These are phyloP conservation scores for Aphelocoma californica DNA, from an alignment of 2,797 vertebrate species.

Conservation along the genomic window DNA sequence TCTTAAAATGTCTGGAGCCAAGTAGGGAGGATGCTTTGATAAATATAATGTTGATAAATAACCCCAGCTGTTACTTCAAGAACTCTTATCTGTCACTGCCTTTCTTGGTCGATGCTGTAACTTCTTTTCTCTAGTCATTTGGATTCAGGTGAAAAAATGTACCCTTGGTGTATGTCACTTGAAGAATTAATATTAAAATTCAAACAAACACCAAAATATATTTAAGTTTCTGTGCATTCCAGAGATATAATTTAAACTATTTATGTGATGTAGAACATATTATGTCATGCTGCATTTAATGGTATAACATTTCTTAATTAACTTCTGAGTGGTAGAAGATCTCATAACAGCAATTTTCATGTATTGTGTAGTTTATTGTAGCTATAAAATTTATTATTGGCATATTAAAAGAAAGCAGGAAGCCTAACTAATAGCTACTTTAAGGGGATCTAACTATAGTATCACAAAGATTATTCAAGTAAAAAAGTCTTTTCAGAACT, in stretches of 20 bases:
- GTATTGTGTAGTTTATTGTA: constrained; percentile 20
- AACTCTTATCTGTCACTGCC: not conserved
- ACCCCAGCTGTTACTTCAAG: not conserved
- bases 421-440: constrained; percentile 8
- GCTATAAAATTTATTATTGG: constrained; percentile 16
- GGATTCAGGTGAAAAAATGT: not conserved
- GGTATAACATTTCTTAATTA: constrained; percentile 38
- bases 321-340: not conserved
- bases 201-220: not conserved
- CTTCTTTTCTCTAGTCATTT: not conserved
- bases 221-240: not conserved
- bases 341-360: constrained; percentile 10
- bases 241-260: not conserved
- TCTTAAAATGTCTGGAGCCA: not conserved
- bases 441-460: not conserved
- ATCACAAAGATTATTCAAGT: not conserved
- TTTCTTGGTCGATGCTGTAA: not conserved
- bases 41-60: not conserved
- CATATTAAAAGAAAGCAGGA: constrained; percentile 17
- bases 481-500: not conserved
- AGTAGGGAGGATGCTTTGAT: not conserved
- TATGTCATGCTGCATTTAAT: not conserved
- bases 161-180: not conserved
- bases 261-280: not conserved
- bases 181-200: not conserved